Evolutionary conservation across 2,797 vertebrate genomes (phyloP).

Genomic region (Lagodon rhomboides): DNA sequence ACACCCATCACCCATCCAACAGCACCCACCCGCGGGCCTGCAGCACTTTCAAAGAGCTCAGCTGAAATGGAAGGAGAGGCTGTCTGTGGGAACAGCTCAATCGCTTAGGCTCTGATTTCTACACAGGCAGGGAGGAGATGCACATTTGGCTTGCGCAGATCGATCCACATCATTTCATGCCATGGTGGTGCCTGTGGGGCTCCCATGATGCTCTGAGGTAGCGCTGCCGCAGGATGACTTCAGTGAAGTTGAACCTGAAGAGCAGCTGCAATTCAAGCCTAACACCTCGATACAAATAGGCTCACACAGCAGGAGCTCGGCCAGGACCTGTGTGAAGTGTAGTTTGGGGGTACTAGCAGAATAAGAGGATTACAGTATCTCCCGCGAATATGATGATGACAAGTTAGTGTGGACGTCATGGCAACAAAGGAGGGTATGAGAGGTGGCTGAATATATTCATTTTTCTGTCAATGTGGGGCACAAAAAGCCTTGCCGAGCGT

Average conservation of each 20-base stretch:
- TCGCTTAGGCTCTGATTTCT: conserved; percentile 50
- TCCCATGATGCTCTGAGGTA: conserved; percentile 40
- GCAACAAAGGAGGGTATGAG: conserved; percentile 49
- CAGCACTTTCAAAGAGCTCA: conserved; percentile 52
- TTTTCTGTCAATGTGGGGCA: conserved; percentile 60
- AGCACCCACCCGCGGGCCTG: conserved; percentile 51
- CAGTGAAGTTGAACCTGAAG: conserved; percentile 20
- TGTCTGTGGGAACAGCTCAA: conserved; percentile 47
- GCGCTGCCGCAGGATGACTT: conserved; percentile 33
- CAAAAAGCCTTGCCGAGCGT: conserved; percentile 51
- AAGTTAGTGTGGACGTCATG: conserved; percentile 44
- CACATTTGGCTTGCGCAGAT: conserved; percentile 48
- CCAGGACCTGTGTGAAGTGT: conserved; percentile 17
- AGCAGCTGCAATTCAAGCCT: conserved; percentile 36
- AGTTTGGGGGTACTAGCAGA: conserved; percentile 34
- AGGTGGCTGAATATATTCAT: conserved; percentile 44
- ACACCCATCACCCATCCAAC: conserved; percentile 53
- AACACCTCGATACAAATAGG: conserved; percentile 35
- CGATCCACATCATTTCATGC: conserved; percentile 56
- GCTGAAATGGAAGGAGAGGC: conserved; percentile 48
- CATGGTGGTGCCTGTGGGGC: conserved; percentile 24
- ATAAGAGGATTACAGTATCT: conserved; percentile 62
- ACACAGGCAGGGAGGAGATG: conserved; percentile 46
- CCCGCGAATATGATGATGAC: conserved; percentile 49
- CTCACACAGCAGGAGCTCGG: conserved; percentile 25